Conservation (phyloP, 2,888 invertebrate genomes). For the Bellardia pandia region DNA sequence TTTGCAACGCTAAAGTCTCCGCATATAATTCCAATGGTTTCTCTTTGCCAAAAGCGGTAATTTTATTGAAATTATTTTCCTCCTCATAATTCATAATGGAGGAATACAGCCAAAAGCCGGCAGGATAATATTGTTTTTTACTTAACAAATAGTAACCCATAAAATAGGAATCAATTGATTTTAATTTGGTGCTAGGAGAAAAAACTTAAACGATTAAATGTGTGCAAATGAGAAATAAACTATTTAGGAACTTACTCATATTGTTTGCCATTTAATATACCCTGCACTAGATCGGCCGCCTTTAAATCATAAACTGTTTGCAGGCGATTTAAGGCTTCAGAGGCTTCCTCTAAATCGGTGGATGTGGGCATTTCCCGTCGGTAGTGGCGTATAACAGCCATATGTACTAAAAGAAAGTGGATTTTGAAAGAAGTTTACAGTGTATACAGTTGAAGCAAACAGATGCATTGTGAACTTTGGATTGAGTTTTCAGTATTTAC, state of each 20-base stretch:
- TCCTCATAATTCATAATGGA: constrained; percentile 72
- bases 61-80: constrained; percentile 35
- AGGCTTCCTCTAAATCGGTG: constrained; percentile 96
- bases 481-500: too few relatives aligned
- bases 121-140: constrained; percentile 68
- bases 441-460: background rate
- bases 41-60: constrained; percentile 57
- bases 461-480: background rate
- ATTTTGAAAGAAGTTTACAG: background rate
- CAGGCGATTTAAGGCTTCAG: constrained; percentile 94
- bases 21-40: constrained; percentile 77
- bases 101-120: constrained; percentile 77
- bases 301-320: constrained; percentile 96
- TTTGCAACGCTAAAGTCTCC: constrained; percentile 76
- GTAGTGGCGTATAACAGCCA: constrained; percentile 60
- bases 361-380: constrained; percentile 87
- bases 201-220: constrained; percentile 35
- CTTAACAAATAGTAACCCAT: constrained; percentile 77
- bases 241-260: constrained; percentile 86
- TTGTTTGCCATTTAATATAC: constrained; percentile 91
- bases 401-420: constrained; percentile 10
- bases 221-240: too few relatives aligned
- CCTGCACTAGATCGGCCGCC: constrained; percentile 91
- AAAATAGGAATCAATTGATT: constrained; percentile 77
- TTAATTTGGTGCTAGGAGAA: constrained; percentile 76